Evolutionary conservation across 1,140 invertebrate species (phyloP).

Genomic region (Orchesella cincta): DNA sequence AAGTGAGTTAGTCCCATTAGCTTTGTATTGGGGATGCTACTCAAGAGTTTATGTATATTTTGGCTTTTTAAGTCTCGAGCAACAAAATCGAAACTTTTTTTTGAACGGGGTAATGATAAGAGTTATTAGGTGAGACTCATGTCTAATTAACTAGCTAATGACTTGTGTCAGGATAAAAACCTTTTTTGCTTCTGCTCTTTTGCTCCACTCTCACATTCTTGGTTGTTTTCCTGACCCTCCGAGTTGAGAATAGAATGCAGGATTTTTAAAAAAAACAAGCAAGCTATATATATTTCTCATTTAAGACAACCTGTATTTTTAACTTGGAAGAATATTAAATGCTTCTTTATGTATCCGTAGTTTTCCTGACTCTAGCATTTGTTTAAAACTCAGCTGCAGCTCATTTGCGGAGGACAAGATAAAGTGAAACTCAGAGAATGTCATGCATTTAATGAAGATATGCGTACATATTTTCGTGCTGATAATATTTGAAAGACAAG

Average conservation of each 20-base stretch:
- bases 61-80: background rate
- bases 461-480: too few relatives aligned
- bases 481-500: too few relatives aligned
- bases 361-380: too few relatives aligned
- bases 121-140: slow-evolving; percentile 12
- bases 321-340: too few relatives aligned
- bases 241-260: background rate
- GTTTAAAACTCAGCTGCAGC: too few relatives aligned
- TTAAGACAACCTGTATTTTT: too few relatives aligned
- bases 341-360: too few relatives aligned
- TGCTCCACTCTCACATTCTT: background rate
- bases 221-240: background rate
- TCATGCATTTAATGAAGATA: too few relatives aligned
- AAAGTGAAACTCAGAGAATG: too few relatives aligned
- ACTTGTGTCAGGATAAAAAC: slow-evolving; percentile 7
- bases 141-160: slow-evolving; percentile 25
- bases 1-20: background rate
- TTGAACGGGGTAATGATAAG: slow-evolving; percentile 13
- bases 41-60: background rate
- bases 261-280: background rate
- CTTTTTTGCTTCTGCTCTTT: background rate
- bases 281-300: too few relatives aligned
- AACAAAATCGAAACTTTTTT: background rate
- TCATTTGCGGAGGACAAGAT: too few relatives aligned
- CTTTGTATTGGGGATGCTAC: slow-evolving; percentile 11